These are phyloP conservation scores for Tiliqua scincoides DNA, from an alignment of 2,113 vertebrate genomes.

Conservation along the genomic window DNA sequence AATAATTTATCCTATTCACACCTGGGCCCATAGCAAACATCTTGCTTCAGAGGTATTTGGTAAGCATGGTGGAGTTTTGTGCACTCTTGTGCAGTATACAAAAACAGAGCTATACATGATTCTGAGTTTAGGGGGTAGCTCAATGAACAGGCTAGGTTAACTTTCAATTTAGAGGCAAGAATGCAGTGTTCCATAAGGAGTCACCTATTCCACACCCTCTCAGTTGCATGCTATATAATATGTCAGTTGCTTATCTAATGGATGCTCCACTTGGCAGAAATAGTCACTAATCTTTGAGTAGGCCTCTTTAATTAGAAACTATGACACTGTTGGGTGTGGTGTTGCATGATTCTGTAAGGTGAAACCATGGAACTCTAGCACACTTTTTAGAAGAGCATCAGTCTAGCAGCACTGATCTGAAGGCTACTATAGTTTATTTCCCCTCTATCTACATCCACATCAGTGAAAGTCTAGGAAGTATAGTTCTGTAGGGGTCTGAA, in stretches of 20 bases:
- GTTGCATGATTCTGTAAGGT: background rate
- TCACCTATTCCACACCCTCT: too few relatives aligned
- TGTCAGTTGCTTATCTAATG: too few relatives aligned
- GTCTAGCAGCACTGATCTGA: too few relatives aligned
- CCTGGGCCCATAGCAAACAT: too few relatives aligned
- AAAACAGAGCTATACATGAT: background rate
- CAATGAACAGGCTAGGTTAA: too few relatives aligned
- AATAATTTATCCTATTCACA: background rate
- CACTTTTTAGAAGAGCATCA: background rate
- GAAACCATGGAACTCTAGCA: background rate
- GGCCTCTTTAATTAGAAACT: background rate
- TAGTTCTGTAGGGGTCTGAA: background rate
- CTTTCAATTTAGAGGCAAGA: too few relatives aligned
- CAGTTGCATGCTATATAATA: too few relatives aligned
- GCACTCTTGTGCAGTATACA: background rate
- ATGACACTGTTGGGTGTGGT: background rate
- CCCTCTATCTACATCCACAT: background rate
- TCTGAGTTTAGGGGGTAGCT: too few relatives aligned
- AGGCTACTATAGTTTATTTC: too few relatives aligned
- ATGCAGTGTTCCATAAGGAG: too few relatives aligned
- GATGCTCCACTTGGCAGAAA: too few relatives aligned
- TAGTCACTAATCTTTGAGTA: background rate
- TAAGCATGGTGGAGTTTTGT: background rate
- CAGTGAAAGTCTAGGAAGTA: background rate
- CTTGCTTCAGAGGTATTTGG: background rate